A percentile compares a stretch with the other conserved stretches of the same genome.
Conservation (phyloP, 2,888 invertebrate genomes). For the Oligia strigilis region DNA sequence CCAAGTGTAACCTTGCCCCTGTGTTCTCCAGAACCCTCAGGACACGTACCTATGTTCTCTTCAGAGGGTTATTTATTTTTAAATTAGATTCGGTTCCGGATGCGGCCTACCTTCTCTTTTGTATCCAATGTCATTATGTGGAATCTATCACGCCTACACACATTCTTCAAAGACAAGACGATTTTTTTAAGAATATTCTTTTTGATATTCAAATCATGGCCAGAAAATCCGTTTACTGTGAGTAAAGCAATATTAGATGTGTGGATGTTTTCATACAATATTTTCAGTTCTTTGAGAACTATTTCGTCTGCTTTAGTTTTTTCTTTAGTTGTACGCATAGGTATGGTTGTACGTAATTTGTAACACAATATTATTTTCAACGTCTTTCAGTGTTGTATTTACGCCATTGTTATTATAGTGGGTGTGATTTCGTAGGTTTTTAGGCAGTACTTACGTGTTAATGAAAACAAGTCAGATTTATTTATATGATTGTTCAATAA, state of each 20-base stretch:
- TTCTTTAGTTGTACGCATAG: not conserved
- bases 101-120: conserved; percentile 71
- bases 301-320: not conserved
- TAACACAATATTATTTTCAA: not conserved
- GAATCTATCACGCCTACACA: conserved; percentile 50
- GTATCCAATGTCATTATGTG: conserved; percentile 73
- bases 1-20: not conserved
- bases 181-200: conserved; percentile 69
- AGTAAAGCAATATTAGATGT: conserved; percentile 41
- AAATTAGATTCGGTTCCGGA: conserved; percentile 80
- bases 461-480: not conserved
- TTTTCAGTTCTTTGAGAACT: conserved; percentile 13
- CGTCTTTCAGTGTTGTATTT: not conserved
- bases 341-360: not conserved
- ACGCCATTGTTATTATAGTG: not conserved
- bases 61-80: conserved; percentile 69
- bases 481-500: not conserved
- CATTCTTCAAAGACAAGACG: conserved; percentile 63
- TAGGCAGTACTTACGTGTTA: not conserved
- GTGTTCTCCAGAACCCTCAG: conserved; percentile 6
- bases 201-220: conserved; percentile 77
- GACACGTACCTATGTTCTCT: conserved; percentile 28
- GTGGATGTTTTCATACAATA: conserved; percentile 12
- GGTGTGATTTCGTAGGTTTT: not conserved
- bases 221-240: conserved; percentile 55